Evolutionary conservation across 1,140 invertebrate species (phyloP).

Genomic region (Chymomyza costata): DNA sequence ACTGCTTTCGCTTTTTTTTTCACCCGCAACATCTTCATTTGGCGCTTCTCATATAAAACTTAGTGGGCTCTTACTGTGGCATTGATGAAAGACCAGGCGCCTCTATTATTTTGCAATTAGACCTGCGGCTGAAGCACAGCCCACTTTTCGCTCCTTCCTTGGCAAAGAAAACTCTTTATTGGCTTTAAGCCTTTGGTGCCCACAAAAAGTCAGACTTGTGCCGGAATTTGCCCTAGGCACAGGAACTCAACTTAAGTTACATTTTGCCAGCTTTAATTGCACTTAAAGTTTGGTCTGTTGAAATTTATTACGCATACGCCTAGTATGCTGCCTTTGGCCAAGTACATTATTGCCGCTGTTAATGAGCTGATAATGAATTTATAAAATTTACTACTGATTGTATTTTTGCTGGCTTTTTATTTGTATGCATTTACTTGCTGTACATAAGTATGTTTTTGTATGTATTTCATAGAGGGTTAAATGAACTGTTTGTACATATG

Average conservation of each 20-base stretch:
- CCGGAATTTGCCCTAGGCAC: no score
- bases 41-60: no score
- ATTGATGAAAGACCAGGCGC: constrained; percentile 57
- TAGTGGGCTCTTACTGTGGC: no score
- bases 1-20: no score
- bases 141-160: constrained; percentile 6
- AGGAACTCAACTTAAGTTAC: constrained; percentile 14
- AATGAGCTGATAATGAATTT: constrained; percentile 73
- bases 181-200: constrained; percentile 44
- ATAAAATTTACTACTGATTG: constrained; percentile 63
- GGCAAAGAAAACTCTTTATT: constrained; percentile 25
- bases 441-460: no score
- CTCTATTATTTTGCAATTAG: constrained; percentile 66
- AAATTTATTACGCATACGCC: constrained; percentile 52
- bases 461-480: constrained; percentile 37
- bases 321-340: no score
- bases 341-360: constrained; percentile 31
- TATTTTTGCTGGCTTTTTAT: constrained; percentile 23
- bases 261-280: constrained; percentile 40
- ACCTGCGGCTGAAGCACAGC: constrained; percentile 30
- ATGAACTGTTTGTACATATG: constrained; percentile 29
- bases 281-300: no score
- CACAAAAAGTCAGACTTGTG: neutral
- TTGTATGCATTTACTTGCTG: constrained; percentile 3
- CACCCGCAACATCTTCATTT: no score